phyloP scores from a whole-genome alignment of 2,113 vertebrate species.

The Megalops atlanticus region DNA sequence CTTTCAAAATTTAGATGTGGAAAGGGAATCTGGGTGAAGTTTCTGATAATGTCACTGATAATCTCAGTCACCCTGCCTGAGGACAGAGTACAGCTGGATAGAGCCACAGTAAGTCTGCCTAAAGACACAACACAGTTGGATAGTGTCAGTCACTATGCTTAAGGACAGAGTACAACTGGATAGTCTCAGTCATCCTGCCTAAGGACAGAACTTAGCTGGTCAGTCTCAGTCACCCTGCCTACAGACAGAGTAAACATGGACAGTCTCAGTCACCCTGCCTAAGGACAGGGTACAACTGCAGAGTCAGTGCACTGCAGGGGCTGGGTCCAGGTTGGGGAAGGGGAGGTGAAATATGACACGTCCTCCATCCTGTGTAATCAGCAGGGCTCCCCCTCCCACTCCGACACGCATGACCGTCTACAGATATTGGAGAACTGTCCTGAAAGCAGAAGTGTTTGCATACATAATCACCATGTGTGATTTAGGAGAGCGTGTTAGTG shows the following conservation, averaged over 20 bases:
- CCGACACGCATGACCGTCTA: not conserved
- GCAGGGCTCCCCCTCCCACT: not conserved
- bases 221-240: not conserved
- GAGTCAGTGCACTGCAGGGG: not conserved
- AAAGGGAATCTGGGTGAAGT: too few species aligned
- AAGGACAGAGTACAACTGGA: not conserved
- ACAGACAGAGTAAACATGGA: not conserved
- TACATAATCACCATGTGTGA: conserved; percentile 27
- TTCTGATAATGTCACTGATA: too few species aligned
- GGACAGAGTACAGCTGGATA: not conserved
- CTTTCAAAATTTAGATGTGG: too few species aligned
- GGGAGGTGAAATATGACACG: conserved; percentile 1
- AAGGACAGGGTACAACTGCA: not conserved
- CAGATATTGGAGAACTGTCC: conserved; percentile 19
- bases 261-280: not conserved
- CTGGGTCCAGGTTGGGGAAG: not conserved
- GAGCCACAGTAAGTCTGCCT: not conserved
- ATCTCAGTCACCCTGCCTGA: not conserved
- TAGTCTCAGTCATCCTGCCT: not conserved
- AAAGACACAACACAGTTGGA: not conserved
- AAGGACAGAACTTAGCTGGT: not conserved
- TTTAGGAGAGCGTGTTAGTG: conserved; percentile 27
- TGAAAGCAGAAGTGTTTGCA: conserved; percentile 12
- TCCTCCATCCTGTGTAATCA: not conserved
- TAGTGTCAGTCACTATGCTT: not conserved